Conservation (phyloP, 2,888 invertebrate genomes). For the Strigamia maritima region DNA sequence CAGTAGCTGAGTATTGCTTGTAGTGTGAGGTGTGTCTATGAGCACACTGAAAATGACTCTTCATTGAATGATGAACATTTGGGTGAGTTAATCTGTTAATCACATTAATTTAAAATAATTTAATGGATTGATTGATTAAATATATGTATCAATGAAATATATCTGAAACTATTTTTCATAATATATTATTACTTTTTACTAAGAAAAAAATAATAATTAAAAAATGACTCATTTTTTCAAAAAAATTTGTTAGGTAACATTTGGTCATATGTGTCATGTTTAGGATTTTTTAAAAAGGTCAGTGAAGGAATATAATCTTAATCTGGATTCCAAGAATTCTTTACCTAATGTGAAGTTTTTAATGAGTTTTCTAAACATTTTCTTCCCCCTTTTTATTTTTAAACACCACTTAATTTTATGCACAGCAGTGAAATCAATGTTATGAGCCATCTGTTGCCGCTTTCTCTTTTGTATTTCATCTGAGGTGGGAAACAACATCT, state of each 20-base stretch:
- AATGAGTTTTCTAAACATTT: constrained; percentile 18
- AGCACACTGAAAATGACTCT: neutral
- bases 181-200: neutral
- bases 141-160: neutral
- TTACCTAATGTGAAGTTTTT: neutral
- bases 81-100: neutral
- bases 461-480: neutral
- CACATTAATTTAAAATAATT: neutral
- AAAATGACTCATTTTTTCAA: neutral
- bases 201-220: too few species aligned
- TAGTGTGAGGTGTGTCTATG: neutral
- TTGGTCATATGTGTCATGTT: neutral
- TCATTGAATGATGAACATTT: neutral
- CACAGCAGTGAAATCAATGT: constrained; percentile 8
- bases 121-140: neutral
- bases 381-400: constrained; percentile 11
- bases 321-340: constrained; percentile 23
- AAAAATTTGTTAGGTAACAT: neutral
- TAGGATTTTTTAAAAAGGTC: neutral
- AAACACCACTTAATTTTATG: constrained; percentile 21
- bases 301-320: neutral
- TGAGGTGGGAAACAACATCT: constrained; percentile 4
- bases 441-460: constrained; percentile 18
- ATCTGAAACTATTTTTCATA: neutral
- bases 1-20: constrained; percentile 19